These are phyloP conservation scores for Noctua janthe DNA, from an alignment of 2,888 invertebrate genomes.

Conservation along the genomic window DNA sequence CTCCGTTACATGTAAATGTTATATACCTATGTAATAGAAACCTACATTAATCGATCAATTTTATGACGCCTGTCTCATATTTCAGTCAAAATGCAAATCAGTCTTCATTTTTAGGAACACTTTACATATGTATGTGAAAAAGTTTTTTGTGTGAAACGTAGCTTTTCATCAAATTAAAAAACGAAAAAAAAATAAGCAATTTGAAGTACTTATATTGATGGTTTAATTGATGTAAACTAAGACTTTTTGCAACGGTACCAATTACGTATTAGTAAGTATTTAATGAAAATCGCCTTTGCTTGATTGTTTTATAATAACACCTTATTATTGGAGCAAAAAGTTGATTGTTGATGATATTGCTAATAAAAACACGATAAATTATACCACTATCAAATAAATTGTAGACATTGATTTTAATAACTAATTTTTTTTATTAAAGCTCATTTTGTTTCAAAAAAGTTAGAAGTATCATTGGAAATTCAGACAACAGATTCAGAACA, in stretches of 20 bases:
- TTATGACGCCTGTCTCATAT: neutral
- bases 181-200: neutral
- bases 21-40: neutral
- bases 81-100: conserved; percentile 1
- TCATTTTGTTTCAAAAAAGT: neutral
- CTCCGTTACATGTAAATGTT: conserved; percentile 17
- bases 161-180: neutral
- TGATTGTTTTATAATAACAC: conserved; percentile 22
- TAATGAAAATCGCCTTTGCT: neutral
- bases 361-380: neutral
- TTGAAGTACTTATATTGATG: neutral
- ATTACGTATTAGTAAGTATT: neutral
- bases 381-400: neutral
- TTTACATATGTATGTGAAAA: neutral
- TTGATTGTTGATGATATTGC: neutral
- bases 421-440: neutral
- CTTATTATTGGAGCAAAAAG: conserved; percentile 5
- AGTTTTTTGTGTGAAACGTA: too few species aligned
- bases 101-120: neutral
- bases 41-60: conserved; percentile 15
- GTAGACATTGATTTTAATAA: neutral
- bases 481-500: neutral
- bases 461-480: neutral
- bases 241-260: neutral
- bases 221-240: neutral